A percentile compares a stretch with the other conserved stretches of the same genome.
These are phyloP conservation scores for Ylistrum balloti DNA, from an alignment of 1,140 invertebrate genomes.

Conservation along the genomic window DNA sequence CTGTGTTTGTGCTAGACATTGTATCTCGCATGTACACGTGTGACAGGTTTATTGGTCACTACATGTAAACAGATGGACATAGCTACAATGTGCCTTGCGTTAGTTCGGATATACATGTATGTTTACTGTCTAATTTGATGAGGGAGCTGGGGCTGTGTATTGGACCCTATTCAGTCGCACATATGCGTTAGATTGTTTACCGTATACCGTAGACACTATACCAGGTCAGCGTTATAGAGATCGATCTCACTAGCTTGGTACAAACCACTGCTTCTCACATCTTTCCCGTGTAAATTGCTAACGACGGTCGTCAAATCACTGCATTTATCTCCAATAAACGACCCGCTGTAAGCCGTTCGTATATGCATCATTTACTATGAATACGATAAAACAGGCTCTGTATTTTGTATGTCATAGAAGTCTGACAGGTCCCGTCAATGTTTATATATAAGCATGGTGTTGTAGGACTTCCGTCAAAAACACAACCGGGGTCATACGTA, in stretches of 20 bases:
- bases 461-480: constrained; percentile 37
- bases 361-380: constrained; percentile 9
- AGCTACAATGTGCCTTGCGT: neutral
- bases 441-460: constrained; percentile 22
- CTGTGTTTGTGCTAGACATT: neutral
- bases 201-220: constrained; percentile 1
- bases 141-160: neutral
- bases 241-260: neutral
- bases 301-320: constrained; percentile 30
- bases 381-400: constrained; percentile 34
- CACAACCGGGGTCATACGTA: constrained; percentile 26
- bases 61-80: neutral
- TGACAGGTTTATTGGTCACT: neutral
- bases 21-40: neutral
- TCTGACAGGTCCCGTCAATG: constrained; percentile 24
- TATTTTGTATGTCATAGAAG: neutral
- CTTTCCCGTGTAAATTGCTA: constrained; percentile 16
- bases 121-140: neutral
- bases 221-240: neutral
- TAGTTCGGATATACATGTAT: neutral
- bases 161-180: neutral
- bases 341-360: constrained; percentile 5
- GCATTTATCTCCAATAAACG: constrained; percentile 30
- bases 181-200: constrained; percentile 5
- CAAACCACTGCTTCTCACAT: neutral